Percentiles rank a stretch among this genome's conserved stretches.
Evolutionary conservation across 2,888 invertebrate genomes (phyloP).

Genomic region (Crioceris asparagi): DNA sequence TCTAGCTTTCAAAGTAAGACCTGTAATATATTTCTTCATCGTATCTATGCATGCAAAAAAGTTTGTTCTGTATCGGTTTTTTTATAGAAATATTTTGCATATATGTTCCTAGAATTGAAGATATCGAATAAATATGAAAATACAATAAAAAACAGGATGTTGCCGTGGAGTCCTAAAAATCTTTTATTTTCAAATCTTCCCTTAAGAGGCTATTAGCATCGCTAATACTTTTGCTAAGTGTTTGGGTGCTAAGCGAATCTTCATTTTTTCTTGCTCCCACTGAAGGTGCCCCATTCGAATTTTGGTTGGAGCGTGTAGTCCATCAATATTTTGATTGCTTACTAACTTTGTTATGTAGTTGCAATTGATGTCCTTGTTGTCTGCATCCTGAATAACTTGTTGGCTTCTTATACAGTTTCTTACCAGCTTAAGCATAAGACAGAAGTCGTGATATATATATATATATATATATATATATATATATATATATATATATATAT

Average conservation of each 20-base stretch:
- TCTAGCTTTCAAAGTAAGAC: slow-evolving; percentile 4
- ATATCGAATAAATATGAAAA: slow-evolving; percentile 10
- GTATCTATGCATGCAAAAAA: slow-evolving; percentile 3
- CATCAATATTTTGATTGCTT: slow-evolving; percentile 12
- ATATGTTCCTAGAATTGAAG: slow-evolving; percentile 8
- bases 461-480: too few species aligned
- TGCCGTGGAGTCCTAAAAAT: background rate
- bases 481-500: too few species aligned
- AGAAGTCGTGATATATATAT: too few species aligned
- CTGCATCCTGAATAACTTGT: too few species aligned
- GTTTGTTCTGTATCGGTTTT: background rate
- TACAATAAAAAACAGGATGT: slow-evolving; percentile 5
- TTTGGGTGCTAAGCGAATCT: slow-evolving; percentile 15
- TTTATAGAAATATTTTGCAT: slow-evolving; percentile 7
- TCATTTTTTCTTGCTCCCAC: slow-evolving; percentile 17
- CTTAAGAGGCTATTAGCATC: slow-evolving; percentile 10
- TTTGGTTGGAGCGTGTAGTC: slow-evolving; percentile 2
- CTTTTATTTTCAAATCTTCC: slow-evolving; percentile 8
- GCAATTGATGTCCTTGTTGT: too few species aligned
- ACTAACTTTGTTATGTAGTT: slow-evolving; percentile 13
- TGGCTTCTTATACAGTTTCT: too few species aligned
- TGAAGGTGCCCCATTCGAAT: slow-evolving; percentile 1
- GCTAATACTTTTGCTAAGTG: slow-evolving; percentile 11
- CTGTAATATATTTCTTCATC: slow-evolving; percentile 3
- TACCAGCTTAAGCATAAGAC: too few species aligned